Percentiles rank a stretch among this genome's conserved stretches.
Conservation (phyloP, 23 tunicate species). For the Phallusia fumigata region DNA sequence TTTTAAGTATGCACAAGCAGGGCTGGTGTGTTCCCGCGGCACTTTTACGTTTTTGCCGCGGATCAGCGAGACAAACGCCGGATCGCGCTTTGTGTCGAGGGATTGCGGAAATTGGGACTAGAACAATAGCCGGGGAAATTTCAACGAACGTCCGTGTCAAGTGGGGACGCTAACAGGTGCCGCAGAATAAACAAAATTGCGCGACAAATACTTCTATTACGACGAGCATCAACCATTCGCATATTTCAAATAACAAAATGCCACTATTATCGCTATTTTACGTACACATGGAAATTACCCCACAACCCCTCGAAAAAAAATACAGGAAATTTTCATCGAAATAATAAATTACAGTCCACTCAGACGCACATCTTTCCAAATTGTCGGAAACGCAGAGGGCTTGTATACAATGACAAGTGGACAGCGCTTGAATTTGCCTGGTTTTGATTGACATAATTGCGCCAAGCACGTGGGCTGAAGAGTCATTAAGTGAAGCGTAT, state of each 20-base stretch:
- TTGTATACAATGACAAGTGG: too few species aligned
- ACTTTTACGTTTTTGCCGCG: background rate
- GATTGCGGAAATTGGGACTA: background rate
- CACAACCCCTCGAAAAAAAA: too few species aligned
- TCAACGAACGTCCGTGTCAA: background rate
- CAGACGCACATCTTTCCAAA: too few species aligned
- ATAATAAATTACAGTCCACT: too few species aligned
- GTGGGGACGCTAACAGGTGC: conserved; percentile 8
- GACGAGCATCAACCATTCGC: background rate
- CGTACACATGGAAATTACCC: too few species aligned
- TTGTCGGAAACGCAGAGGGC: too few species aligned
- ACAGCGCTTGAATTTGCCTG: too few species aligned
- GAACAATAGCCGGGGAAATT: conserved; percentile 2
- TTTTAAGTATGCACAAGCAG: background rate
- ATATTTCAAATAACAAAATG: background rate
- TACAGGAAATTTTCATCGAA: too few species aligned
- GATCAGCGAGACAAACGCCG: background rate
- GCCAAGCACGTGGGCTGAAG: conserved; percentile 10
- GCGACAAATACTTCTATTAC: background rate
- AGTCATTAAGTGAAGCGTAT: background rate
- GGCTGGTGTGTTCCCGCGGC: background rate
- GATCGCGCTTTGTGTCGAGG: too few species aligned
- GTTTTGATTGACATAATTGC: conserved; percentile 2
- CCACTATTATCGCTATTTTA: too few species aligned
- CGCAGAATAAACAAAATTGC: background rate